Evolutionary conservation across 2,113 vertebrate genomes (phyloP), one percentile per base, ranked within the genome.

Genomic region (Sardina pilchardus): DNA sequence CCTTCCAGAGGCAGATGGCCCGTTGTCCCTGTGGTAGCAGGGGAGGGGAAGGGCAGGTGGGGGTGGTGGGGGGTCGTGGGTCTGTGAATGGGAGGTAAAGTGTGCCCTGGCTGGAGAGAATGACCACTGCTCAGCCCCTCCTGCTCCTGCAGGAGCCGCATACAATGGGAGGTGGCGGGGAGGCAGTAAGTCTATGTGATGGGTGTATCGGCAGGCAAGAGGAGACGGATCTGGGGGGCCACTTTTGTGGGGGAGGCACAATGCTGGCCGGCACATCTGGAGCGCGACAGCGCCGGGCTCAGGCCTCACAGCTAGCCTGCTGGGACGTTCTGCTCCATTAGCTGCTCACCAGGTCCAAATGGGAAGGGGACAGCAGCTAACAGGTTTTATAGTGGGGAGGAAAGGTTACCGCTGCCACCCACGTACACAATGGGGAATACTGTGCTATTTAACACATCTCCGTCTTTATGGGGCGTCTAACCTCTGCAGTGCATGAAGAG

Each of bases 221-320:
- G 30, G 71, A 78, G 34, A 8, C 63, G 1, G 7, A 78, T 34
- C 78, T 84, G 81, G 88, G 86, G 81, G 88, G 90, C 86, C 88
- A 82, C 89, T 92, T 94, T 94, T 94, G 94, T 94, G 88, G 88
- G 42, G 71, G 56, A 85, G 80, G 56, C 84, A 93, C 91, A 94
- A 93, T 91, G 88, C 90, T 83, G 85, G 86, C 87, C 21, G 83
- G 90, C 93, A 94, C 93, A 94, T 94, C 94, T 94, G 93, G 93
- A 88, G 81, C 84, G 43, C 24, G 75, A 91, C 83, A 89, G 86
- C 82, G 89, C 80, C 90, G 80, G 42, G 88, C 90, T 48, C 91
- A 83, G 84, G 81, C 85, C 89, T 92, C 90, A 89, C 91, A 87
- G 87, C 88, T 88, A 85, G 90, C 89, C 92, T 86, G 82, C 87